A percentile compares a stretch with the other conserved stretches of the same genome.
phyloP scores from a whole-genome alignment of 2,888 invertebrate species.

The Machimus atricapillus region DNA sequence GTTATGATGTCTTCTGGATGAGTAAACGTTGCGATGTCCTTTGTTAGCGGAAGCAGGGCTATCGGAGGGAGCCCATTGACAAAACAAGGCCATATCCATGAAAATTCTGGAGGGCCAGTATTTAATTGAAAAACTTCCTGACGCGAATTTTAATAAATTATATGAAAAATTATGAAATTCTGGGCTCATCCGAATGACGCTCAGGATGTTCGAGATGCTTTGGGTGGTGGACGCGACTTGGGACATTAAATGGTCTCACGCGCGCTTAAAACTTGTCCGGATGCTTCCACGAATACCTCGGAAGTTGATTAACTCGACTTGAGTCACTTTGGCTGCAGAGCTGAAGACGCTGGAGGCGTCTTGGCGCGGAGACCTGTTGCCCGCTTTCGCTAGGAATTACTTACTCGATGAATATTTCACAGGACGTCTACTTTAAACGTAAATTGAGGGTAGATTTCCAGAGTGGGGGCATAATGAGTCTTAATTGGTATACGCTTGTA shows the following conservation, averaged over 20 bases:
- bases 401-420: not conserved
- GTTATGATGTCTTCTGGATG: constrained; percentile 1
- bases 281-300: not conserved
- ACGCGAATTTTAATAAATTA: constrained; percentile 24
- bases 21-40: not conserved
- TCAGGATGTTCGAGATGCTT: not conserved
- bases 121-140: constrained; percentile 32
- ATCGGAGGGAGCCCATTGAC: not conserved
- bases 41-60: not conserved
- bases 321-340: not conserved
- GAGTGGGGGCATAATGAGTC: not conserved
- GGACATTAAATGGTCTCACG: not conserved
- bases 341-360: not conserved
- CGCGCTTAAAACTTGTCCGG: not conserved
- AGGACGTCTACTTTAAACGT: not conserved
- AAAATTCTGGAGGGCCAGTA: not conserved
- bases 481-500: not conserved
- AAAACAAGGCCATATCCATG: constrained; percentile 1
- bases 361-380: not conserved
- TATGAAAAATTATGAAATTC: constrained; percentile 2
- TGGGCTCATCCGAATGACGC: not conserved
- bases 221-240: not conserved
- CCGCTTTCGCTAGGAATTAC: not conserved
- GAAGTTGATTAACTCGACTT: not conserved
- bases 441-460: not conserved